Evolutionary conservation across 2,797 vertebrate species (phyloP).

Genomic region (Crax fasciolata): DNA sequence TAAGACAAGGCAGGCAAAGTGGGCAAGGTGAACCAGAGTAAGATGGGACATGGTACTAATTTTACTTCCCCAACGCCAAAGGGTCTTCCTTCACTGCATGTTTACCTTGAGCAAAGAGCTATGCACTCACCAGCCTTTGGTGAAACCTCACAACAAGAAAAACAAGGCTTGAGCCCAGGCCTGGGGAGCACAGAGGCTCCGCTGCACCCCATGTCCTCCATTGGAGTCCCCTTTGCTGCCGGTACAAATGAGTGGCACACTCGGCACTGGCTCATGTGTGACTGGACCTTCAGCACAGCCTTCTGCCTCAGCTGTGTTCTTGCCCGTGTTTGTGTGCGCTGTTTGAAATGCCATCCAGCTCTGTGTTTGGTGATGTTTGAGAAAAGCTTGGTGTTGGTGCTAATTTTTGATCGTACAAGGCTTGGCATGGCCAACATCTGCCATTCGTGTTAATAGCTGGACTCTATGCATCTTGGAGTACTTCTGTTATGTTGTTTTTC

Average conservation of each 20-base stretch:
- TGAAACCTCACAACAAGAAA: background rate
- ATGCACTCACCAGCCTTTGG: accelerated
- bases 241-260: background rate
- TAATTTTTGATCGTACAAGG: background rate
- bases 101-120: background rate
- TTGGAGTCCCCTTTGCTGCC: background rate
- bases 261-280: conserved; percentile 40
- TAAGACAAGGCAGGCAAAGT: background rate
- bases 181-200: background rate
- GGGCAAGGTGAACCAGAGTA: background rate
- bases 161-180: background rate
- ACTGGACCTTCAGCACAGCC: conserved; percentile 25
- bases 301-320: conserved; percentile 18
- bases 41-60: background rate
- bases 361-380: background rate
- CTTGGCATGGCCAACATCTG: background rate
- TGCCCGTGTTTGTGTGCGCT: background rate
- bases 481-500: conserved; percentile 32
- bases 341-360: background rate
- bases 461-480: background rate
- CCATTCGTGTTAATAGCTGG: background rate
- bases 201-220: background rate
- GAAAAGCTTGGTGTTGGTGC: background rate
- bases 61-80: background rate
- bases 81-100: background rate